phyloP scores from a whole-genome alignment of 2,797 vertebrate genomes.

The Mergus octosetaceus region DNA sequence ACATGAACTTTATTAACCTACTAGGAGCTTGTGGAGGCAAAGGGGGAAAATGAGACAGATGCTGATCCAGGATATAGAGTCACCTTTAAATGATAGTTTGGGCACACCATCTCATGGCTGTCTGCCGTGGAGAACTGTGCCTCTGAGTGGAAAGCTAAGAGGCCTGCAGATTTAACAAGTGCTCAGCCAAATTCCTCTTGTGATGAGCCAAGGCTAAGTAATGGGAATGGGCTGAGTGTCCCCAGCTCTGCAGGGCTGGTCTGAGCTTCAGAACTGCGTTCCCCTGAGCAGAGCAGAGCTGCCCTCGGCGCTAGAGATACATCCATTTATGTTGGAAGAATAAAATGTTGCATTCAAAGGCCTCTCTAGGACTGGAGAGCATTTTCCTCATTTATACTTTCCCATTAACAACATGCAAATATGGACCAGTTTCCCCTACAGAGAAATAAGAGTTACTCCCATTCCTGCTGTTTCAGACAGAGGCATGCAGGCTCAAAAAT shows the following conservation, averaged over 20 bases:
- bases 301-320: neutral
- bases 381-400: neutral
- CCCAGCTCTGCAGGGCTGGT: neutral
- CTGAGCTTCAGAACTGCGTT: neutral
- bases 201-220: neutral
- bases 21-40: neutral
- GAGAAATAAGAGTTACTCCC: neutral
- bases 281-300: neutral
- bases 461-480: neutral
- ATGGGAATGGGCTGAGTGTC: fast-evolving
- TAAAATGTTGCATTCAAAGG: neutral
- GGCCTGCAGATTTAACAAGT: neutral
- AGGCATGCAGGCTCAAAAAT: neutral
- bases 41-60: neutral
- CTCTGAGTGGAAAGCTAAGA: neutral
- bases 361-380: neutral
- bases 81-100: neutral
- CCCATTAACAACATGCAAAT: neutral
- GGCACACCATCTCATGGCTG: neutral
- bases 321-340: neutral
- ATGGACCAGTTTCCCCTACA: neutral
- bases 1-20: slow-evolving; percentile 16
- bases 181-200: neutral
- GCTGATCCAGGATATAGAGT: neutral
- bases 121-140: neutral